Base-by-base conservation (phyloP, 2,797 vertebrate genomes). In the Eospalax fontanierii region DNA sequence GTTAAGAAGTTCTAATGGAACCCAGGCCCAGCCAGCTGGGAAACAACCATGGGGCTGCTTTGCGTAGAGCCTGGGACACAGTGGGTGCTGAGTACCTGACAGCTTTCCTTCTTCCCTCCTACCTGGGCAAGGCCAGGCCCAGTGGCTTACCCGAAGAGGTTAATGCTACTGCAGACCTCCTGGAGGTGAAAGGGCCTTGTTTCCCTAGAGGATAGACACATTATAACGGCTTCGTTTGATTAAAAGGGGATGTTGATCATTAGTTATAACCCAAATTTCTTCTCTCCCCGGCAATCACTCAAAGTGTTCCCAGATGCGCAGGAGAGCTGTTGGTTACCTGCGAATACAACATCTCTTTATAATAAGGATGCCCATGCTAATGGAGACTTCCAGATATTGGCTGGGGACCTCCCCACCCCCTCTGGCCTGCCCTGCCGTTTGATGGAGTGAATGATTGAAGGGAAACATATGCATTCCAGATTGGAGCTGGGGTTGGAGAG, bases 391-490 rank as follows among this genome's bases (percentile, higher is more conserved):
- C 97, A 96, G 96, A 98, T 98, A 97, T 95, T 96, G 93, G 92
- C 84, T 59, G 93, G 0, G 0, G 46, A 75, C 90, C 94, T 94
- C 93, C 97, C 93, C 84, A 92, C 97, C 97, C 98, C 98, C 94
- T 94, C 71, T 82, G 91, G 94, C 65, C 86, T 97, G 81, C 83
- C 96, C 93, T 87, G 88, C 35, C 35, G 81, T 97, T 97, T 98
- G 98, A 98, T 98, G 97, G 97, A 98, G 98, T 98, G 97, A 98
- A 98, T 97, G 98, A 98, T 98, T 98, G 98, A 98, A 97, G 89
- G 93, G 95, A 98, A 98, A 98, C 99, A 99, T 98, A 96, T 99
- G 99, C 97, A 97, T 98, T 98, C 98, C 98, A 99, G 98, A 99
- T 98, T 98, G 98, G 97, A 96, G 80, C 95, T 96, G 96, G 81